phyloP scores from a whole-genome alignment of 1,140 invertebrate species.

The Brachionus sp. region DNA sequence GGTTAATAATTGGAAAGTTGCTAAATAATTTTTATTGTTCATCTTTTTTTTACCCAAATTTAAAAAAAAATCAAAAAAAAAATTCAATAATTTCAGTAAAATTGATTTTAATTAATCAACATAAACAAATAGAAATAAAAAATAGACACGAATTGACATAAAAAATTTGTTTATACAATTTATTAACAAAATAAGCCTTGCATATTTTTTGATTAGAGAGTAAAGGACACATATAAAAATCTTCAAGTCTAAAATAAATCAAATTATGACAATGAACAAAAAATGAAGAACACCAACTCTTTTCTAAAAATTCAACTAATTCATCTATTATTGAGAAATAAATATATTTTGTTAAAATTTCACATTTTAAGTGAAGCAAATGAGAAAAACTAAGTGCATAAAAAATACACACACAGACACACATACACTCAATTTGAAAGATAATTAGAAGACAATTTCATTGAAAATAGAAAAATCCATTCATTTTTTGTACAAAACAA shows the following conservation, averaged over 20 bases:
- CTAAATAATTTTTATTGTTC: not conserved
- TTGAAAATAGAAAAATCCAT: not conserved
- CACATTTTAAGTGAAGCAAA: not conserved
- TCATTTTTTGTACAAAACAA: constrained; percentile 4
- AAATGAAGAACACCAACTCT: not conserved
- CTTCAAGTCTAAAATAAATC: not conserved
- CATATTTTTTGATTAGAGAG: not conserved
- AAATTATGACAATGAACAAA: not conserved
- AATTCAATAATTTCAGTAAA: constrained; percentile 9
- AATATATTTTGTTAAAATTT: not conserved
- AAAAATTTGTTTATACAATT: constrained; percentile 5
- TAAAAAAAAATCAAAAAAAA: not conserved
- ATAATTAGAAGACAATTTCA: not conserved
- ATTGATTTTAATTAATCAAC: not conserved
- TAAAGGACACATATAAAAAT: not conserved
- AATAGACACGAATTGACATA: not conserved
- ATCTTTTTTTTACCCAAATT: not conserved
- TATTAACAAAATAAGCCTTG: constrained; percentile 3
- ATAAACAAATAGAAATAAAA: not conserved
- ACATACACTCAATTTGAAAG: too few relatives aligned
- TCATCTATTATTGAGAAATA: not conserved
- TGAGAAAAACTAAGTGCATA: not conserved
- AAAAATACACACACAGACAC: not conserved
- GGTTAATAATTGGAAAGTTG: constrained; percentile 14
- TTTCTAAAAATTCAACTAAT: not conserved